Evolutionary conservation across 2,797 vertebrate genomes (phyloP).

Genomic region (Melanotaenia nigrans): DNA sequence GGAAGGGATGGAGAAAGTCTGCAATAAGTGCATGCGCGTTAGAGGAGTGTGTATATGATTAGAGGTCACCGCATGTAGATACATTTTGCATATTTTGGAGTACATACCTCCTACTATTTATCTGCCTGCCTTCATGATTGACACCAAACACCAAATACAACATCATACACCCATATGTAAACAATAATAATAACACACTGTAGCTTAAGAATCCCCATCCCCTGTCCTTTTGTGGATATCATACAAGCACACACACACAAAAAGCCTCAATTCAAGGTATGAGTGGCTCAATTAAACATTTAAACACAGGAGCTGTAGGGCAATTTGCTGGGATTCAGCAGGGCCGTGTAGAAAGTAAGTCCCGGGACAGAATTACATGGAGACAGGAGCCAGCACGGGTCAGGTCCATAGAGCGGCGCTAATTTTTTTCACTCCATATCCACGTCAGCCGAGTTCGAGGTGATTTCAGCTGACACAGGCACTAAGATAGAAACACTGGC

Average conservation of each 20-base stretch:
- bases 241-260: slow-evolving; percentile 30
- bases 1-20: slow-evolving; percentile 38
- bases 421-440: slow-evolving; percentile 47
- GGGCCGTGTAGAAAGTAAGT: slow-evolving; percentile 74
- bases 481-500: slow-evolving; percentile 49
- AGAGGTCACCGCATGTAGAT: background rate
- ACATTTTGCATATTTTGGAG: background rate
- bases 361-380: slow-evolving; percentile 69
- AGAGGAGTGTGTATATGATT: slow-evolving; percentile 5
- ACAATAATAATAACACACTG: background rate
- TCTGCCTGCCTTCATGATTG: background rate
- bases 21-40: slow-evolving; percentile 13
- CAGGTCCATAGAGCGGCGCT: slow-evolving; percentile 62
- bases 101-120: background rate
- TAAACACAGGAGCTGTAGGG: slow-evolving; percentile 77
- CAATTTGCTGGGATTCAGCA: slow-evolving; percentile 79
- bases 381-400: slow-evolving; percentile 57
- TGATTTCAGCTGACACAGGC: slow-evolving; percentile 60
- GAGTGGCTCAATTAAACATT: slow-evolving; percentile 82
- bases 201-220: background rate
- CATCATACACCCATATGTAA: background rate
- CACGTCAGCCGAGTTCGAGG: slow-evolving; percentile 52
- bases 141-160: background rate
- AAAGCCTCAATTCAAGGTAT: slow-evolving; percentile 51
- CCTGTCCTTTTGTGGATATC: slow-evolving; percentile 12